phyloP scores from a whole-genome alignment of 2,888 invertebrate species.

The Andrena chrysosceles region DNA sequence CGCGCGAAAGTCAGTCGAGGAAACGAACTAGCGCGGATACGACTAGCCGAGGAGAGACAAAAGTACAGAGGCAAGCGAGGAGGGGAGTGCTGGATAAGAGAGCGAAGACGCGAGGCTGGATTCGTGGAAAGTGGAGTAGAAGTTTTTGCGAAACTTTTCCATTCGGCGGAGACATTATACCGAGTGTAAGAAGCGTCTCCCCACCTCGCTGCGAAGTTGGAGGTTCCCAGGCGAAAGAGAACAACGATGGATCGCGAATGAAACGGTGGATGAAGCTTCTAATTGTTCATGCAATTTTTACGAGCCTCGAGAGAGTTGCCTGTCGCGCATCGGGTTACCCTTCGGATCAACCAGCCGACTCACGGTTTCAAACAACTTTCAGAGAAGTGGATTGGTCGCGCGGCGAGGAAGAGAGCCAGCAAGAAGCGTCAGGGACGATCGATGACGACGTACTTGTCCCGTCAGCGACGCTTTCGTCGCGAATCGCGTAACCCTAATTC shows the following conservation, averaged over 20 bases:
- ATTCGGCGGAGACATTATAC: conserved; percentile 68
- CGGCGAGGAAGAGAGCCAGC: not conserved
- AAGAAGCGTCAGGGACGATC: conserved; percentile 12
- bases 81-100: conserved; percentile 35
- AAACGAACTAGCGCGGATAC: conserved; percentile 29
- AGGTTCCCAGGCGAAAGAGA: not conserved
- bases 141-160: conserved; percentile 73
- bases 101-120: conserved; percentile 49
- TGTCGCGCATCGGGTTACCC: not conserved
- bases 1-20: conserved; percentile 47
- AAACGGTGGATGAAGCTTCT: conserved; percentile 31
- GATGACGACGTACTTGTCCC: conserved; percentile 62
- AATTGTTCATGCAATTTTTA: conserved; percentile 44
- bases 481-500: conserved; percentile 76
- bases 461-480: conserved; percentile 74
- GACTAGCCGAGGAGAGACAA: conserved; percentile 1
- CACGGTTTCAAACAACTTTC: not conserved
- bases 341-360: not conserved
- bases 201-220: conserved; percentile 34
- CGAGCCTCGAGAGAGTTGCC: not conserved
- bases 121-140: conserved; percentile 64
- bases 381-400: not conserved
- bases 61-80: not conserved
- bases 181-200: conserved; percentile 37
- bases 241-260: conserved; percentile 3